Evolutionary conservation across 2,888 invertebrate genomes (phyloP).

Genomic region (Ichneumoninae sp.): DNA sequence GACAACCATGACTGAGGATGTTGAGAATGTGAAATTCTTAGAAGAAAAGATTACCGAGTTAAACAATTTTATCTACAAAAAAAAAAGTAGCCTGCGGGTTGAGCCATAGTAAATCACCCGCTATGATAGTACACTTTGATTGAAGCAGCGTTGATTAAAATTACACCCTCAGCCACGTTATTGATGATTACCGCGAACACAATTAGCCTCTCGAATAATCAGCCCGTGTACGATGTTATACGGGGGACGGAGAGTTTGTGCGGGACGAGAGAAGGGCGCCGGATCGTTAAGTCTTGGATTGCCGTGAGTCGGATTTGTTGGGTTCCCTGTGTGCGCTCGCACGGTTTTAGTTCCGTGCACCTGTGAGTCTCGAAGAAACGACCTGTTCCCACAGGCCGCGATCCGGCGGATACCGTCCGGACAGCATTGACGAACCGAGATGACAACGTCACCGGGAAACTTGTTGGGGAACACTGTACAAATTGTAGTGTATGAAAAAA

Average conservation of each 20-base stretch:
- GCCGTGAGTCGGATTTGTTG: conserved; percentile 49
- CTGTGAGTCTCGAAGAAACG: conserved; percentile 48
- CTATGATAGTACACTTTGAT: conserved; percentile 21
- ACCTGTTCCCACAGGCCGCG: conserved; percentile 65
- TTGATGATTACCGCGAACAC: conserved; percentile 45
- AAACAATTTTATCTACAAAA: neutral
- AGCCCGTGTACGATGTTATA: conserved; percentile 38
- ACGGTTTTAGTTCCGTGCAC: conserved; percentile 21
- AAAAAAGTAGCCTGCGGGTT: neutral
- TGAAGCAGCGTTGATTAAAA: conserved; percentile 54
- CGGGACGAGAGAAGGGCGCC: conserved; percentile 37
- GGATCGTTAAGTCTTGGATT: conserved; percentile 51
- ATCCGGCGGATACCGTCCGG: conserved; percentile 37
- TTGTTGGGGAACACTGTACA: neutral
- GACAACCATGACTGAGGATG: neutral
- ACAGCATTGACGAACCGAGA: conserved; percentile 24
- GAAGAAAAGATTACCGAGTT: neutral
- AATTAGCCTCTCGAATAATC: conserved; percentile 50
- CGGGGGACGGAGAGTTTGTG: conserved; percentile 28
- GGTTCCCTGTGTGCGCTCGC: conserved; percentile 4
- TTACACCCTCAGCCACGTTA: conserved; percentile 49
- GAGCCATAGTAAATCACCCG: neutral
- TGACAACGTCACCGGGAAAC: conserved; percentile 15
- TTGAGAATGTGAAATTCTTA: neutral
- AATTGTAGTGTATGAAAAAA: conserved; percentile 43